A percentile compares a stretch with the other conserved stretches of the same genome.
Conservation (phyloP, 2,113 vertebrate genomes). For the Setophaga coronata region DNA sequence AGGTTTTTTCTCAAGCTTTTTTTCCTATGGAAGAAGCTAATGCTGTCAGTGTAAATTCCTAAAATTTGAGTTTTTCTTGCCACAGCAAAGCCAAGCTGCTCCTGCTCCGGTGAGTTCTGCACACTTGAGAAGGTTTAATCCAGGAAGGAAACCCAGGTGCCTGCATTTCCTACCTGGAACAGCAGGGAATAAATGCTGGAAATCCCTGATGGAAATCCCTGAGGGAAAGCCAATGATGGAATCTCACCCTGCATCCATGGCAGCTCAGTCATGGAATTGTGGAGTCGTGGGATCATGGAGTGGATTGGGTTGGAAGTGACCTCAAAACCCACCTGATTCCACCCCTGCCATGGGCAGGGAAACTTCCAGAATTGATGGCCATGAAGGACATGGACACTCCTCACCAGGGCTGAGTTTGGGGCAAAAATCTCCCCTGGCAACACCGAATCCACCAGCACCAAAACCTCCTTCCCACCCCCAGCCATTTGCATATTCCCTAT, state of each 20-base stretch:
- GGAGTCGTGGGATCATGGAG: accelerated
- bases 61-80: background rate
- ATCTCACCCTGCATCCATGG: accelerated
- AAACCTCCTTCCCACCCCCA: background rate
- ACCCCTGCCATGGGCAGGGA: background rate
- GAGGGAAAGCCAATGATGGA: accelerated
- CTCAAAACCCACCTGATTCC: background rate
- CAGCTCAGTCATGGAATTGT: accelerated
- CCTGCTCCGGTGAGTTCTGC: too few species aligned
- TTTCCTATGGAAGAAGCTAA: background rate
- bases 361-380: accelerated
- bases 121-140: too few species aligned
- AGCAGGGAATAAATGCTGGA: background rate
- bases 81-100: too few species aligned
- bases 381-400: background rate
- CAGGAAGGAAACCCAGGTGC: background rate
- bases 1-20: too few species aligned
- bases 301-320: background rate
- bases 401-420: too few species aligned
- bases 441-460: background rate
- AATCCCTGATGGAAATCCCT: too few species aligned
- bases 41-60: accelerated
- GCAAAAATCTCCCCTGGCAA: accelerated
- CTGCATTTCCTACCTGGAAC: background rate
- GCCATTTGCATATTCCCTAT: background rate